These are phyloP conservation scores for Tenualosa thibaudeaui DNA, from an alignment of 2,797 vertebrate genomes.

Conservation along the genomic window DNA sequence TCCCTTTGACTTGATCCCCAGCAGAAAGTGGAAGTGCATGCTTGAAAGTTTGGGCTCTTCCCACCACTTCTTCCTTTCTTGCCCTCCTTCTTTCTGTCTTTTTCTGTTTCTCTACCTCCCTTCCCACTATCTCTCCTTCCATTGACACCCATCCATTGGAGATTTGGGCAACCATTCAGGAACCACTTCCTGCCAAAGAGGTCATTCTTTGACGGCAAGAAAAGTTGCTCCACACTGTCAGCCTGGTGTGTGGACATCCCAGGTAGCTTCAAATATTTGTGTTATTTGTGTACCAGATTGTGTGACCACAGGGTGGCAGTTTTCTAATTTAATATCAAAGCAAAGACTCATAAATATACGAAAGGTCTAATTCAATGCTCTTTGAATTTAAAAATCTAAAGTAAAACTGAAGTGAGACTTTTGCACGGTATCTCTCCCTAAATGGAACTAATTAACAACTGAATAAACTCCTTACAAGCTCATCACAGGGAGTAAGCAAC, in stretches of 20 bases:
- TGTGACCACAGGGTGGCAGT: no score
- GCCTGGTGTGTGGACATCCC: not conserved
- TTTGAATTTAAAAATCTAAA: not conserved
- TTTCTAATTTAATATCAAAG: not conserved
- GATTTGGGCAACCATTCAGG: not conserved
- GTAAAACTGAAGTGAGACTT: not conserved
- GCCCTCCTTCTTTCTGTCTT: slow-evolving; percentile 24
- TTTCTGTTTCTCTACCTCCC: not conserved
- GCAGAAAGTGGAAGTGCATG: slow-evolving; percentile 58
- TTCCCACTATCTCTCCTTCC: not conserved
- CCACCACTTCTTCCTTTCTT: slow-evolving; percentile 48
- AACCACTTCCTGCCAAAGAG: slow-evolving; percentile 11
- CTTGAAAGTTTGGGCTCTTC: slow-evolving; percentile 64
- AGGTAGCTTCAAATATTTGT: not conserved
- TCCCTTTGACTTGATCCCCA: slow-evolving; percentile 70
- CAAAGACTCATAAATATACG: not conserved
- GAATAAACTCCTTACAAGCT: not conserved
- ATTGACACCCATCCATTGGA: slow-evolving; percentile 7
- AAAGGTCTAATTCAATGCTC: not conserved
- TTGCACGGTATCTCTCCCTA: not conserved
- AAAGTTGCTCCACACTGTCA: not conserved
- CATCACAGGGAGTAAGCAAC: not conserved
- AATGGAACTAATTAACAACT: not conserved
- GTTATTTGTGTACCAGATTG: no score
- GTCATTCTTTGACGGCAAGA: not conserved